Evolutionary conservation across 2,797 vertebrate species (phyloP).

Genomic region (Nannoperca obscura): DNA sequence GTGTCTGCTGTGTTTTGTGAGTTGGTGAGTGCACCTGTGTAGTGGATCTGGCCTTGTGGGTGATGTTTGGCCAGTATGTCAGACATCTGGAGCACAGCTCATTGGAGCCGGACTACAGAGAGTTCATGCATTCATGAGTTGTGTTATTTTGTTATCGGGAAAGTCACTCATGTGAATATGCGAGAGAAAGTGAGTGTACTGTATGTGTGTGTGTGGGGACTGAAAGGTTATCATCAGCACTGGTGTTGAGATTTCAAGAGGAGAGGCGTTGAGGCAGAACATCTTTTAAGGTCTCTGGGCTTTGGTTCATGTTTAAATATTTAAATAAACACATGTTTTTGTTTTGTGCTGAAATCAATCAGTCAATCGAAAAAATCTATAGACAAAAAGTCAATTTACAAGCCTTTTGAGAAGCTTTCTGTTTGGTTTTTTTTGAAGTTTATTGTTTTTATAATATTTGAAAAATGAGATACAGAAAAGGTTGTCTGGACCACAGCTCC

Average conservation of each 20-base stretch:
- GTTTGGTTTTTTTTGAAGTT: too few species aligned
- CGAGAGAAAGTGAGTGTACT: not conserved
- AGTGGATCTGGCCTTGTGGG: not conserved
- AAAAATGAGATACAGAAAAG: not conserved
- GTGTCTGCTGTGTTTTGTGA: not conserved
- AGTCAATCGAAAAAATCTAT: not conserved
- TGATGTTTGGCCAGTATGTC: conserved; percentile 20
- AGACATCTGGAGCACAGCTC: conserved; percentile 23
- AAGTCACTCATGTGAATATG: conserved; percentile 17
- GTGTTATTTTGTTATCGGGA: conserved; percentile 14
- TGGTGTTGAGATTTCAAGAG: conserved; percentile 1
- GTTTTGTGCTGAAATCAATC: not conserved
- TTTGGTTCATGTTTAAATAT: too few species aligned
- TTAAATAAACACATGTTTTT: not conserved
- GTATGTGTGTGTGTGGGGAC: not conserved
- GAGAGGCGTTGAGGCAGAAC: not conserved
- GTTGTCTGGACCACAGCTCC: not conserved
- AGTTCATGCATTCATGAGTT: conserved; percentile 5
- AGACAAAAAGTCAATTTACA: not conserved
- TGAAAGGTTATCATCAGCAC: not conserved
- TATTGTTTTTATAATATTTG: too few species aligned
- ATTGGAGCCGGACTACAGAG: not conserved
- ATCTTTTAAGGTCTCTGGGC: not conserved
- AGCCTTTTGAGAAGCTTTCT: not conserved
- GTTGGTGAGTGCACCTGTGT: conserved; percentile 7